Evolutionary conservation across 2,797 vertebrate genomes (phyloP).

Genomic region (Cyclura pinguis): DNA sequence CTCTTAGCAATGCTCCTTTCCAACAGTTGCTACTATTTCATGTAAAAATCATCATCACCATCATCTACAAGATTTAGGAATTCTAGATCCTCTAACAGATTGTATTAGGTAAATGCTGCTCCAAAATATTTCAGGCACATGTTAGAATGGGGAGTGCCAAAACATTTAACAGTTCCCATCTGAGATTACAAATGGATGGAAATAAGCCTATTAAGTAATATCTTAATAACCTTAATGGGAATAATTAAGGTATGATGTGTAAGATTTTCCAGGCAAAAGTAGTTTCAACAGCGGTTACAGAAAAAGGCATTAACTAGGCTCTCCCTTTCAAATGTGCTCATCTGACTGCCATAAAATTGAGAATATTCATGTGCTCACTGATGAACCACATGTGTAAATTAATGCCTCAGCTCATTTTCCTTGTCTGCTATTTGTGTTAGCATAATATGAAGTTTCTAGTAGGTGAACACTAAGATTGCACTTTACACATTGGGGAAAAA

Average conservation of each 20-base stretch:
- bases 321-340: background rate
- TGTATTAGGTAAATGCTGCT: constrained; percentile 27
- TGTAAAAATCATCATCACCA: background rate
- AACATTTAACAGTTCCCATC: constrained; percentile 25
- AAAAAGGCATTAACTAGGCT: background rate
- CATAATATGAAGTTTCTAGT: background rate
- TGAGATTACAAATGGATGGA: constrained; percentile 18
- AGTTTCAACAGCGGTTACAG: constrained; percentile 7
- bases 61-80: too few relatives aligned
- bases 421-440: background rate
- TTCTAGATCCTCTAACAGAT: constrained; percentile 19
- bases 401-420: background rate
- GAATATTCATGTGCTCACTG: background rate
- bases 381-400: background rate
- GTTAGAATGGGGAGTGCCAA: background rate
- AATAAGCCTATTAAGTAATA: background rate
- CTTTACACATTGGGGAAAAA: background rate
- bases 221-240: constrained; percentile 5
- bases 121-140: constrained; percentile 40
- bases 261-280: constrained; percentile 28
- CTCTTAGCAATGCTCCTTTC: background rate
- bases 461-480: background rate
- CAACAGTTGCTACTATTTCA: background rate
- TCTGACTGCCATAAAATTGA: too few relatives aligned
- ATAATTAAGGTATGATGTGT: background rate